Evolutionary conservation across 2,888 invertebrate species (phyloP).

Genomic region (Taenaris catops): DNA sequence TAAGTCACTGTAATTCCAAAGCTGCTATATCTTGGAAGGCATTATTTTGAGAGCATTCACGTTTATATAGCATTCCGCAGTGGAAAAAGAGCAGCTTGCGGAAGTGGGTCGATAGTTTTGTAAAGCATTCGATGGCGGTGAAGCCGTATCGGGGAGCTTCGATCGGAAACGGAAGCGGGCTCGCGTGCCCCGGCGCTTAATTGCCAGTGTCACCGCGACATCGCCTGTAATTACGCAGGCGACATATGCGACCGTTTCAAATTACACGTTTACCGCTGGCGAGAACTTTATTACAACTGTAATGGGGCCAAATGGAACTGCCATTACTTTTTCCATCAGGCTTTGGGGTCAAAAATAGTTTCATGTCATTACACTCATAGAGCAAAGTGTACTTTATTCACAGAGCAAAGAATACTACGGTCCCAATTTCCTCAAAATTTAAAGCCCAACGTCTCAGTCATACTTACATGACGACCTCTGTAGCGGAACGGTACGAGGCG

Average conservation of each 20-base stretch:
- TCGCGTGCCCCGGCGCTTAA: conserved; percentile 55
- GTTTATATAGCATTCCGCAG: not conserved
- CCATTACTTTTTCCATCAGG: conserved; percentile 9
- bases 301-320: conserved; percentile 12
- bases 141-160: conserved; percentile 49
- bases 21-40: too few species aligned
- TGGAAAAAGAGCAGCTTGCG: not conserved
- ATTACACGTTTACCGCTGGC: conserved; percentile 31
- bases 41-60: conserved; percentile 1
- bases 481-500: too few species aligned
- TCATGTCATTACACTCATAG: too few species aligned
- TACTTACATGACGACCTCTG: too few species aligned
- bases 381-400: too few species aligned
- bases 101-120: conserved; percentile 24
- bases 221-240: conserved; percentile 32
- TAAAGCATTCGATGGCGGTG: conserved; percentile 25
- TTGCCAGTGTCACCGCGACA: conserved; percentile 56
- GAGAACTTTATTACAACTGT: conserved; percentile 18
- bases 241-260: conserved; percentile 45
- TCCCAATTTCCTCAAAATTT: too few species aligned
- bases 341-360: too few species aligned
- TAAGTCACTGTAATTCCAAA: too few species aligned
- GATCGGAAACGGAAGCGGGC: conserved; percentile 68
- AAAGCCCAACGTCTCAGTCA: too few species aligned
- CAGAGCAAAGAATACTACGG: too few species aligned